Percentiles rank a stretch among this genome's conserved stretches.
These are phyloP conservation scores for Podargus strigoides DNA, from an alignment of 2,797 vertebrate species.

Conservation along the genomic window DNA sequence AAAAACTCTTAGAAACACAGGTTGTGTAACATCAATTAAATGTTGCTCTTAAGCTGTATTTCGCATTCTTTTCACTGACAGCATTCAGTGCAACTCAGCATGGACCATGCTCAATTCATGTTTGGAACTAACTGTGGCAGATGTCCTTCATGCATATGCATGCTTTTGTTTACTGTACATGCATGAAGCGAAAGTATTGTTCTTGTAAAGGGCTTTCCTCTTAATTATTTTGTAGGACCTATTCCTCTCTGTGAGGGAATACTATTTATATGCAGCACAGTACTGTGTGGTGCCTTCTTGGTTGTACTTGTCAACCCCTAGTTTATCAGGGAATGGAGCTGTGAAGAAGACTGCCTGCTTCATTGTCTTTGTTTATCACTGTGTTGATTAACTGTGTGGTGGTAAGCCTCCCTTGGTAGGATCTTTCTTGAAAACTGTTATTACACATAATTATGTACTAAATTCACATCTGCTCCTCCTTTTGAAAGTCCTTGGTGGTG, in stretches of 20 bases:
- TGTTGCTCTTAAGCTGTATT: background rate
- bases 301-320: background rate
- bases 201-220: background rate
- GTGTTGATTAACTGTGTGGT: background rate
- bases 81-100: background rate
- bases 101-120: background rate
- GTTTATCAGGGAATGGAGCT: background rate
- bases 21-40: background rate
- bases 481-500: conserved; percentile 3
- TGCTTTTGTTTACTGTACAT: background rate
- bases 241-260: background rate
- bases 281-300: background rate
- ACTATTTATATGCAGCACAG: background rate
- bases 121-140: background rate
- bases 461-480: background rate
- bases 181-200: background rate
- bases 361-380: background rate
- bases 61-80: background rate
- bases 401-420: background rate
- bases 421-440: background rate
- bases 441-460: background rate
- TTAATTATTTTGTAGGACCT: background rate
- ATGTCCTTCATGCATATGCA: too few species aligned
- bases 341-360: background rate
- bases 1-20: background rate